A percentile compares a stretch with the other conserved stretches of the same genome.
Evolutionary conservation across 2,797 vertebrate genomes (phyloP).

Genomic region (Coracias cyanogaster): DNA sequence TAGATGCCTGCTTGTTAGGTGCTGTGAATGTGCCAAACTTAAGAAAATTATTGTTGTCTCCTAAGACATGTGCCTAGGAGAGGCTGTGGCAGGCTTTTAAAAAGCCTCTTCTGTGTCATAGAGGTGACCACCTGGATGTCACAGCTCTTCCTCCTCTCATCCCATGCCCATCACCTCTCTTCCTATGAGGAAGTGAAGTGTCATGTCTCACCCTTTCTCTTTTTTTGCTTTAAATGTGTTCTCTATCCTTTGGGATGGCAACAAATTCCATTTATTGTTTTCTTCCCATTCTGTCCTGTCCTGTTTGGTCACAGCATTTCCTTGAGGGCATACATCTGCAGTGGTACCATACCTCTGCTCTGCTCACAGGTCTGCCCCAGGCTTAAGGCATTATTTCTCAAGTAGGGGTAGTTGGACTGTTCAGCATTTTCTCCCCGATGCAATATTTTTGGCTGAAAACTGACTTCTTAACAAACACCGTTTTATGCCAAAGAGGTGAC

Average conservation of each 20-base stretch:
- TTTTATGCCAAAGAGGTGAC: not conserved
- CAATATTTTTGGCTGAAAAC: not conserved
- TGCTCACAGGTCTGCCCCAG: not conserved
- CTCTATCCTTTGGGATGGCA: not conserved
- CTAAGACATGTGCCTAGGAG: not conserved
- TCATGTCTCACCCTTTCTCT: not conserved
- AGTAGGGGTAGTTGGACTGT: too few species aligned
- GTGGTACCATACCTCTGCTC: not conserved
- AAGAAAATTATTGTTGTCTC: not conserved
- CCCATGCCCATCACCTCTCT: not conserved
- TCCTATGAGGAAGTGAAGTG: not conserved
- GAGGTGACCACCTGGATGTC: not conserved
- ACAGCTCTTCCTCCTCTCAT: not conserved
- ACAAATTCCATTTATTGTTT: not conserved
- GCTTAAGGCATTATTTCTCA: not conserved
- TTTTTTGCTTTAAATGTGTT: not conserved
- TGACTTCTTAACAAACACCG: not conserved
- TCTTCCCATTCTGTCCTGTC: not conserved
- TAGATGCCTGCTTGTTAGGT: not conserved
- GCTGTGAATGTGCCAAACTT: not conserved
- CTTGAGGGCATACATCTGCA: not conserved
- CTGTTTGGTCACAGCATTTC: not conserved
- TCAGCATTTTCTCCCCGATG: not conserved
- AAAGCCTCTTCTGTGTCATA: not conserved
- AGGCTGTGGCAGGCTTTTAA: not conserved